These are phyloP conservation scores for Andrena cerasifolii DNA, from an alignment of 1,140 invertebrate genomes.

Conservation along the genomic window DNA sequence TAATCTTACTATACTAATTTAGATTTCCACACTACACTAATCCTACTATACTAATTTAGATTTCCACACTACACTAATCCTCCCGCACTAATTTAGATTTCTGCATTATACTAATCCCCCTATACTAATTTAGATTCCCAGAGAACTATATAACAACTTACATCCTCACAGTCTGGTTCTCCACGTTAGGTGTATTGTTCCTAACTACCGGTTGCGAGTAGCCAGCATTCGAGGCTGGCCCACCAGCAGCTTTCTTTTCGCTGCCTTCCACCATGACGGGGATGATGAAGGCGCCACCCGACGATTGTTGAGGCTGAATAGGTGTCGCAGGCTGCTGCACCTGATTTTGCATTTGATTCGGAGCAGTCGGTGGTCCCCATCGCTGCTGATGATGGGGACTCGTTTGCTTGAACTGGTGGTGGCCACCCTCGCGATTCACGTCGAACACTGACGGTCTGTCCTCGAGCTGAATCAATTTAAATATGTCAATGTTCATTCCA, in stretches of 20 bases:
- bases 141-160: conserved; percentile 47
- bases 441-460: conserved; percentile 80
- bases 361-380: conserved; percentile 74
- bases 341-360: conserved; percentile 47
- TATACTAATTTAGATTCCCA: no score
- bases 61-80: no score
- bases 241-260: conserved; percentile 51
- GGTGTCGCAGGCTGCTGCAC: conserved; percentile 59
- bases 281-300: conserved; percentile 72
- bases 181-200: conserved; percentile 51
- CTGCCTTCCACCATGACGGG: conserved; percentile 74
- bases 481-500: background rate
- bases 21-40: no score
- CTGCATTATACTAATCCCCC: no score
- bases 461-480: conserved; percentile 72
- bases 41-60: no score
- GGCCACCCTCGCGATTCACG: conserved; percentile 74
- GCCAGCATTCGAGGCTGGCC: conserved; percentile 21
- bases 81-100: no score
- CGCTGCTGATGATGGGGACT: conserved; percentile 77
- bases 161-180: conserved; percentile 64
- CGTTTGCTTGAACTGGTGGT: conserved; percentile 78
- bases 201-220: conserved; percentile 59
- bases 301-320: conserved; percentile 56
- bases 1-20: no score